phyloP scores from a whole-genome alignment of 2,797 vertebrate species.

The Centropyge bicolor region DNA sequence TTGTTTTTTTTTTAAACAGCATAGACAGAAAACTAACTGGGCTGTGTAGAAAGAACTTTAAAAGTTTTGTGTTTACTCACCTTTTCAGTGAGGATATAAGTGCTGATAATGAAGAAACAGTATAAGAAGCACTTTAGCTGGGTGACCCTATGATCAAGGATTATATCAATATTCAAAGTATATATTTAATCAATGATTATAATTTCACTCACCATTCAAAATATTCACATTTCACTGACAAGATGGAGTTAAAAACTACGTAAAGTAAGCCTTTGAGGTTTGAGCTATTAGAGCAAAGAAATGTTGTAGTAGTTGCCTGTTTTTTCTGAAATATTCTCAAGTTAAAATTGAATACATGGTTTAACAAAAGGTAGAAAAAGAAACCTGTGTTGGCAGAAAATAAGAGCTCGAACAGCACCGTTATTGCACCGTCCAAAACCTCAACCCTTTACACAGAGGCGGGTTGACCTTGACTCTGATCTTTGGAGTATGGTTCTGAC shows the following conservation, averaged over 20 bases:
- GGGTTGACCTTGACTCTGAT: conserved; percentile 33
- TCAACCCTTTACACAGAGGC: neutral
- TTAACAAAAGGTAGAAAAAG: neutral
- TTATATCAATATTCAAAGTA: neutral
- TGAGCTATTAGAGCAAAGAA: neutral
- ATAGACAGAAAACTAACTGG: neutral
- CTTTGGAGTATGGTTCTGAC: conserved; percentile 34
- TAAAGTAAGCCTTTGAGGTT: neutral
- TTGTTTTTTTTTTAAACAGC: neutral
- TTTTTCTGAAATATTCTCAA: neutral
- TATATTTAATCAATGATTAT: neutral
- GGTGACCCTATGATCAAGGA: neutral
- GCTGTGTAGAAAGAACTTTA: neutral
- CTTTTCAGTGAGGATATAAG: conserved; percentile 10
- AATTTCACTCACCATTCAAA: neutral
- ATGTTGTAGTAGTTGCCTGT: no score
- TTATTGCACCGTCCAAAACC: neutral
- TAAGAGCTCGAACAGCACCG: neutral
- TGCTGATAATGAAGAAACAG: conserved; percentile 8
- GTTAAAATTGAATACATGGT: neutral
- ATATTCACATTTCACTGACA: neutral
- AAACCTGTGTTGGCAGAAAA: conserved; percentile 18
- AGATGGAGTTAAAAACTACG: neutral
- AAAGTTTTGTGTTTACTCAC: neutral
- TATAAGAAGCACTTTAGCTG: neutral